Evolutionary conservation across 2,888 invertebrate genomes (phyloP), one percentile per base, ranked within the genome.

Genomic region (Dilophus febrilis): DNA sequence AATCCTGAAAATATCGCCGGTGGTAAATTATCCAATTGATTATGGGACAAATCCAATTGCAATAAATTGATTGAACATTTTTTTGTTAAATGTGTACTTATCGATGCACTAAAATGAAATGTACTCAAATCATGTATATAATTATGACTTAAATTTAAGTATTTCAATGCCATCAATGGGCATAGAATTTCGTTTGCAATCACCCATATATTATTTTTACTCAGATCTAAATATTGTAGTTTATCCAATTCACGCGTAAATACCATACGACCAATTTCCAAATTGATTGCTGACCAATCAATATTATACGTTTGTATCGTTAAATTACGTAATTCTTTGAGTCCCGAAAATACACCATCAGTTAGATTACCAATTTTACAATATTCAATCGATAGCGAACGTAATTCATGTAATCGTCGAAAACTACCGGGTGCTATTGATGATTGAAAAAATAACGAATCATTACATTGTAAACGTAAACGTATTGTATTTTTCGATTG

Each of bases 351-450:
- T 26, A 85, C 79, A 42, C 79, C 82, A 40, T 80, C 72, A 40
- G 85, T 83, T 71, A 88, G 77, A 61, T 79, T 74, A 49, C 78
- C 77, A 57, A 90, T 68, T 68, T 88, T 87, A 69, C 90, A 90
- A 59, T 83, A 79, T 61, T 84, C 84, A 56, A 90, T 70, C 55
- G 78, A 76, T 49, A 90, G 68, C 53, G 83, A 80, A 52, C 82
- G 72, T 45, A 90, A 67, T 58, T 83, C 77, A 47, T 79, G 73
- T 52, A 91, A 66, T 64, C 86, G 84, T 28, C 81, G 72, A 51
- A 87, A 82, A 58, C 84, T 81, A 46, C 75, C 71, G 49, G 81
- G 78, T 55, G 80, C 77, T 49, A 85, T 65, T 46, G 80, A 77
- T 61, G 83, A 83, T 54, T 80, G 75, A 46, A 82, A 80, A 70